Conservation (phyloP, 2,888 invertebrate genomes). For the Harpagoxenus sublaevis region DNA sequence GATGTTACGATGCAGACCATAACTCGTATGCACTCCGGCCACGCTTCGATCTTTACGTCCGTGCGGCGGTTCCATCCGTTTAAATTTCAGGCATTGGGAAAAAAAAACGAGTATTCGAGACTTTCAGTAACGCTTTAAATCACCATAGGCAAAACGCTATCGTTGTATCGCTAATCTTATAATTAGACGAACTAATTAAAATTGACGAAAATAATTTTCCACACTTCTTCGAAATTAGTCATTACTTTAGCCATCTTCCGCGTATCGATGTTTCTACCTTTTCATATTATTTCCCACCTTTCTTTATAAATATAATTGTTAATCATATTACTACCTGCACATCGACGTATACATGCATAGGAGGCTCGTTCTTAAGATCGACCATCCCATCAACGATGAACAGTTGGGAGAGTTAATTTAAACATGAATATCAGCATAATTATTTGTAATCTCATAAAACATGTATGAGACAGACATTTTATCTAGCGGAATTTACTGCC, state of each 20-base stretch:
- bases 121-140: not conserved
- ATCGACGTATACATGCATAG: constrained; percentile 15
- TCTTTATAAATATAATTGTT: not conserved
- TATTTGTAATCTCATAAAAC: constrained; percentile 49
- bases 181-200: not conserved
- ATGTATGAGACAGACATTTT: constrained; percentile 35
- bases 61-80: constrained; percentile 50
- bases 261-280: not conserved
- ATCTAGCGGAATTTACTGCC: constrained; percentile 9
- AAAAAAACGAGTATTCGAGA: constrained; percentile 22
- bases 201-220: not conserved
- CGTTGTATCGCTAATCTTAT: not conserved
- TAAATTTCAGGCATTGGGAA: not conserved
- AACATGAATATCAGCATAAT: constrained; percentile 39
- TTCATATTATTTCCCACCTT: not conserved
- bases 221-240: not conserved
- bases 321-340: not conserved
- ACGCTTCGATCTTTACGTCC: constrained; percentile 69
- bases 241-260: not conserved
- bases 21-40: constrained; percentile 61
- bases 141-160: not conserved
- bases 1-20: constrained; percentile 80
- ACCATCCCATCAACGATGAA: not conserved
- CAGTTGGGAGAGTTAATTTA: not conserved
- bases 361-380: not conserved